Evolutionary conservation across 1,140 invertebrate species (phyloP).

Genomic region (Drosophila hydei): DNA sequence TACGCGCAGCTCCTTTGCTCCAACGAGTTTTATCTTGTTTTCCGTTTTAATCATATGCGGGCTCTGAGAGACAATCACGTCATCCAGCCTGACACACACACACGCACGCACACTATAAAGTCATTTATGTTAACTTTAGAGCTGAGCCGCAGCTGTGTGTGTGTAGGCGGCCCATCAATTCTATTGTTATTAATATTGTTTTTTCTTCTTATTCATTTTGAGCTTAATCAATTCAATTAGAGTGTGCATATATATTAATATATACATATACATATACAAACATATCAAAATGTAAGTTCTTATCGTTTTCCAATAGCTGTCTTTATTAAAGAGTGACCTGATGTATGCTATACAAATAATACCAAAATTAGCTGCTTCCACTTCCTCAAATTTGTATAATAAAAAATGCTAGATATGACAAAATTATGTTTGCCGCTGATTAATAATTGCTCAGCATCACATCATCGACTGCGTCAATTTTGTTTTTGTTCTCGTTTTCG

Average conservation of each 20-base stretch:
- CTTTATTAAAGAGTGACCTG: background rate
- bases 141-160: slow-evolving; percentile 24
- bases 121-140: slow-evolving; percentile 44
- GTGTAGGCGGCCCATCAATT: slow-evolving; percentile 37
- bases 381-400: background rate
- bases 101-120: slow-evolving; percentile 36
- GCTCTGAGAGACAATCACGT: slow-evolving; percentile 75
- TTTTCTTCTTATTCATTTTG: slow-evolving; percentile 23
- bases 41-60: slow-evolving; percentile 82
- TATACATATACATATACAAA: background rate
- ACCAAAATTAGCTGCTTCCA: background rate
- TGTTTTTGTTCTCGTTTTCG: slow-evolving; percentile 41
- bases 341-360: background rate
- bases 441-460: slow-evolving; percentile 37
- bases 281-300: background rate
- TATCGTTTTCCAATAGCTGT: background rate
- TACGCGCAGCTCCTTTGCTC: slow-evolving; percentile 65
- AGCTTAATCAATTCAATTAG: slow-evolving; percentile 42
- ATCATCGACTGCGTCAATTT: slow-evolving; percentile 41
- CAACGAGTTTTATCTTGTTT: slow-evolving; percentile 81
- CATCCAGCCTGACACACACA: slow-evolving; percentile 68
- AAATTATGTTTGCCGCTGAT: slow-evolving; percentile 26
- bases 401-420: background rate
- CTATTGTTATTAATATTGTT: slow-evolving; percentile 31
- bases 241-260: background rate